These are phyloP conservation scores for Euleptes europaea DNA, from an alignment of 2,113 vertebrate species.

Conservation along the genomic window DNA sequence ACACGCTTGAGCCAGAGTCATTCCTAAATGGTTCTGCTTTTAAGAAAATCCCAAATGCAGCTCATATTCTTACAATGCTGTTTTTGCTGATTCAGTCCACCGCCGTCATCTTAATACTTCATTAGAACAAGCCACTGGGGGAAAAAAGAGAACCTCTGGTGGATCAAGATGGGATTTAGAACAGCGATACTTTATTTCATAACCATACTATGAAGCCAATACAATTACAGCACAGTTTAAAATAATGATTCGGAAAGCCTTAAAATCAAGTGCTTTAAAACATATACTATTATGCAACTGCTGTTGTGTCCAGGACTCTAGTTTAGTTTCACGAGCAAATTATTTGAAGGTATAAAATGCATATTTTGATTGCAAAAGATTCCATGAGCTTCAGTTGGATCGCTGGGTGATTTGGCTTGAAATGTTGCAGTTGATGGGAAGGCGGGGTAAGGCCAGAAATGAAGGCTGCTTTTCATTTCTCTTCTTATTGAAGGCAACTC, in stretches of 20 bases:
- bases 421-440: not conserved
- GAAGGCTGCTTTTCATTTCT: slow-evolving; percentile 43
- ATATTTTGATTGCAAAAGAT: slow-evolving; percentile 1
- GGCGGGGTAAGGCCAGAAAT: slow-evolving; percentile 37
- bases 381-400: not conserved
- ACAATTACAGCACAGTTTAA: not conserved
- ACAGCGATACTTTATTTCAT: not conserved
- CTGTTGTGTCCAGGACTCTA: slow-evolving; percentile 17
- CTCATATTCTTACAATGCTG: not conserved
- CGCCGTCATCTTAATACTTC: not conserved
- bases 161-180: not conserved
- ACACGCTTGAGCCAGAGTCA: not conserved
- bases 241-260: not conserved
- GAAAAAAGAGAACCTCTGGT: not conserved
- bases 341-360: not conserved
- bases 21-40: not conserved
- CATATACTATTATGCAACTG: not conserved
- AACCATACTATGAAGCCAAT: not conserved
- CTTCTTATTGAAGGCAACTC: slow-evolving; percentile 22
- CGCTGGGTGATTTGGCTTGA: not conserved
- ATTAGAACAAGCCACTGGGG: not conserved
- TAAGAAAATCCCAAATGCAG: not conserved
- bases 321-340: slow-evolving; percentile 5
- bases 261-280: not conserved
- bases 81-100: not conserved